Percentiles rank a stretch among this genome's conserved stretches.
phyloP scores from a whole-genome alignment of 2,797 vertebrate genomes.

The Gallinago solitaria region DNA sequence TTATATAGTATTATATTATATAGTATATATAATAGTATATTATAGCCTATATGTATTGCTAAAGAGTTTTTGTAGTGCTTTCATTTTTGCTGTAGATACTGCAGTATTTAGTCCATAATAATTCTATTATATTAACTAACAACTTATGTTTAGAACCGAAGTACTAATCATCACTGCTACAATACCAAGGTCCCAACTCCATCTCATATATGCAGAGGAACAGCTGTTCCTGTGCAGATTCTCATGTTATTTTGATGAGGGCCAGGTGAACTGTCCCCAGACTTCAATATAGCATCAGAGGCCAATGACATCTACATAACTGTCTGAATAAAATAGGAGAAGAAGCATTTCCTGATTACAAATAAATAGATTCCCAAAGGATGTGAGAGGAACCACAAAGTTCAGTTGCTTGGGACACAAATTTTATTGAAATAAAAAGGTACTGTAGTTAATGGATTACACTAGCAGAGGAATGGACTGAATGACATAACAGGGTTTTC shows the following conservation, averaged over 20 bases:
- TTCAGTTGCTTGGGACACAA: neutral
- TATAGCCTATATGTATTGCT: neutral
- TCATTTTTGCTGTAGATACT: neutral
- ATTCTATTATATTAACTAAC: neutral
- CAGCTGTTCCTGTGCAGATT: neutral
- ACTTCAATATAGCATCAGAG: neutral
- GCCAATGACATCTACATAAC: neutral
- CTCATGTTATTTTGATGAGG: neutral
- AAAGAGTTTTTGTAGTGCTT: neutral
- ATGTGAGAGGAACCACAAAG: neutral
- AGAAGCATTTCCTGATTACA: neutral
- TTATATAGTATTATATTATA: too few species aligned
- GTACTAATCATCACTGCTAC: neutral
- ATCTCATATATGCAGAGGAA: neutral
- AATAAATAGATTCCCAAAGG: neutral
- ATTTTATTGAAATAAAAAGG: neutral
- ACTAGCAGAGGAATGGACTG: neutral
- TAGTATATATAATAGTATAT: neutral
- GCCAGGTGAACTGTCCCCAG: neutral
- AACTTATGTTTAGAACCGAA: neutral
- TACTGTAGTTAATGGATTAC: neutral
- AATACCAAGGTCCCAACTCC: neutral
- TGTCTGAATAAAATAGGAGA: neutral
- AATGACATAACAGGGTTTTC: neutral
- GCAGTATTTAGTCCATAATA: neutral